These are phyloP conservation scores for Girardinichthys multiradiatus DNA, from an alignment of 2,113 vertebrate genomes.

Conservation along the genomic window DNA sequence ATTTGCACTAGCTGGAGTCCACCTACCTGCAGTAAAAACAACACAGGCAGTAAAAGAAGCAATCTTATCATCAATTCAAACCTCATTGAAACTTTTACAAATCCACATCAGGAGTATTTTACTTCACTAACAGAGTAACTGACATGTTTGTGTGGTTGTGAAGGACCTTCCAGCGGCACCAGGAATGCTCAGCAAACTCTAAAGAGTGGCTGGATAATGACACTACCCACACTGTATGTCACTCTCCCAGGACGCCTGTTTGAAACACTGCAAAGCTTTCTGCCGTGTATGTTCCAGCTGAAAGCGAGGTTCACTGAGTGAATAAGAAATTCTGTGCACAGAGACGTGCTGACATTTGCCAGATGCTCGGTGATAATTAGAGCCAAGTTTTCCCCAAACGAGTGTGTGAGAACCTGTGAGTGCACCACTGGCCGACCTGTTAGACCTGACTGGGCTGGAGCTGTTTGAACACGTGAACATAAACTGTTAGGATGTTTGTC, in stretches of 20 bases:
- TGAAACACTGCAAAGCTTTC: constrained; percentile 53
- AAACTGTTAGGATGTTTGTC: constrained; percentile 60
- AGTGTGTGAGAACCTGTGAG: constrained; percentile 86
- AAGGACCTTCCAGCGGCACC: constrained; percentile 22
- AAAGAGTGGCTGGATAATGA: constrained; percentile 45
- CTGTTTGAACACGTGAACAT: constrained; percentile 61
- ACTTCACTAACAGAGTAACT: neutral
- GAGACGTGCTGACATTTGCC: constrained; percentile 89
- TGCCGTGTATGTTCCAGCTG: constrained; percentile 71
- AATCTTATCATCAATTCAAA: neutral
- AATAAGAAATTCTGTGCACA: constrained; percentile 86
- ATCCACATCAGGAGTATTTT: neutral
- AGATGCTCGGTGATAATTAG: constrained; percentile 89
- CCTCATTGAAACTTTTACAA: neutral
- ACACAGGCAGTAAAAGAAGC: neutral
- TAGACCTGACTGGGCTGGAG: constrained; percentile 68
- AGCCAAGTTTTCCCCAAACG: constrained; percentile 83
- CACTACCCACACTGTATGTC: constrained; percentile 59
- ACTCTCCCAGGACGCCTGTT: constrained; percentile 55
- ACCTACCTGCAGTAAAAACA: neutral
- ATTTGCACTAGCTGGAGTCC: neutral
- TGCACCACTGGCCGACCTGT: constrained; percentile 77
- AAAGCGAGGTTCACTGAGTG: constrained; percentile 81
- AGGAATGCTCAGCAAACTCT: constrained; percentile 36
- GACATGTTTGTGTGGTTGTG: constrained; percentile 14